Conservation (phyloP, 2,797 vertebrate species). For the Kryptopterus vitreolus region DNA sequence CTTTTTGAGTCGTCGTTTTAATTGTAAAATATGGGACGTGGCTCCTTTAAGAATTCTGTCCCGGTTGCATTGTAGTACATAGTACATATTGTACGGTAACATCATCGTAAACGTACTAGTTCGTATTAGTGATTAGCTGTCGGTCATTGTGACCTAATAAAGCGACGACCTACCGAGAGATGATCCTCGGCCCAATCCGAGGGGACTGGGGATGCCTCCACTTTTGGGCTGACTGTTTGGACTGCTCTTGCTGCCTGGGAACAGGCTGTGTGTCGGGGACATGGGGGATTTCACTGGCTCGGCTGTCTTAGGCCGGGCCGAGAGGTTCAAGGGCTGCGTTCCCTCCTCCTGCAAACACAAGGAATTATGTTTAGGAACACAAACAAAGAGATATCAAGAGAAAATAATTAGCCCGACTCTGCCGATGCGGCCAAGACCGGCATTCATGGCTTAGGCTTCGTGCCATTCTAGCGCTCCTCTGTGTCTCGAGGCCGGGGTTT, state of each 20-base stretch:
- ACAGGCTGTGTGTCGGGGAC: slow-evolving; percentile 85
- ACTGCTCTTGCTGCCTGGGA: slow-evolving; percentile 82
- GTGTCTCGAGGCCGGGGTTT: slow-evolving; percentile 82
- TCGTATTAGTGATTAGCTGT: background rate
- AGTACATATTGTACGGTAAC: background rate
- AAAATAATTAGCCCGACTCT: slow-evolving; percentile 87
- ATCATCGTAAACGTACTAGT: no score
- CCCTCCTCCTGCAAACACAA: slow-evolving; percentile 77
- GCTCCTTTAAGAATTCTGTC: no score
- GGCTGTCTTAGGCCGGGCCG: slow-evolving; percentile 83
- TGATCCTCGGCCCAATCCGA: slow-evolving; percentile 80
- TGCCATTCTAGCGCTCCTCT: slow-evolving; percentile 89
- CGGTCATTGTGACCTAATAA: background rate
- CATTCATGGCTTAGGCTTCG: slow-evolving; percentile 82
- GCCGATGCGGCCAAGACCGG: slow-evolving; percentile 69
- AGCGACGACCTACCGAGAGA: slow-evolving; percentile 77
- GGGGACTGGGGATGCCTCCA: slow-evolving; percentile 81
- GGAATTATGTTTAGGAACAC: slow-evolving; percentile 58
- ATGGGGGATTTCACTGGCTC: slow-evolving; percentile 83
- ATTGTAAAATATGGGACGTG: no score
- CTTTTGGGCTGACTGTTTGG: slow-evolving; percentile 79
- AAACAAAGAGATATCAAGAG: slow-evolving; percentile 76
- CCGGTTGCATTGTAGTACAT: no score
- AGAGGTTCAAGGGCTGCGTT: slow-evolving; percentile 87
- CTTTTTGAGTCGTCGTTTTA: no score